These are phyloP conservation scores for Triplophysa rosa DNA, from an alignment of 2,113 vertebrate species.

Conservation along the genomic window DNA sequence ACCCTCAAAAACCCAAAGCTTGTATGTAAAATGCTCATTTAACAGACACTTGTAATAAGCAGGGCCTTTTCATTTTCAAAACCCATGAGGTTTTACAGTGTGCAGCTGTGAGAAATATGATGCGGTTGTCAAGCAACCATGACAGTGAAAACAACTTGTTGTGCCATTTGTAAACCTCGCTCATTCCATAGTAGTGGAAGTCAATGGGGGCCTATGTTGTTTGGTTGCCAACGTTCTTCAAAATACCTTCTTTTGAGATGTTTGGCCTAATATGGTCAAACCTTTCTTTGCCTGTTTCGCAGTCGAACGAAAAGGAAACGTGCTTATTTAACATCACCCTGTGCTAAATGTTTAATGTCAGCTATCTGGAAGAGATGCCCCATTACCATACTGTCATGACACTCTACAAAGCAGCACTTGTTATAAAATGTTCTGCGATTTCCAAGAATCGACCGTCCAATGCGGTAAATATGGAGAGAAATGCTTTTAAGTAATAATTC, in stretches of 20 bases:
- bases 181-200: no score
- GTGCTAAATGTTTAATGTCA: slow-evolving; percentile 42
- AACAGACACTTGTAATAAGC: slow-evolving; percentile 47
- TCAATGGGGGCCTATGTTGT: no score
- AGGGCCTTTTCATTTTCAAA: slow-evolving; percentile 34
- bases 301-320: no score
- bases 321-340: not conserved
- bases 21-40: slow-evolving; percentile 40
- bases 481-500: slow-evolving; percentile 34
- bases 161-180: not conserved
- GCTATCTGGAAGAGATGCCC: slow-evolving; percentile 21
- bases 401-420: not conserved
- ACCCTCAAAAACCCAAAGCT: slow-evolving; percentile 35
- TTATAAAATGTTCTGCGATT: not conserved
- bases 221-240: no score
- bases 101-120: slow-evolving; percentile 3
- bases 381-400: slow-evolving; percentile 42
- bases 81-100: slow-evolving; percentile 1
- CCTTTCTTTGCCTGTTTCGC: no score
- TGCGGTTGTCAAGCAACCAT: not conserved
- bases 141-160: not conserved
- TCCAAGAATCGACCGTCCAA: slow-evolving; percentile 19
- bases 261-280: no score
- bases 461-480: slow-evolving; percentile 34
- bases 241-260: no score